phyloP scores from a whole-genome alignment of 2,888 invertebrate species.

The Mactromeris polynyma region DNA sequence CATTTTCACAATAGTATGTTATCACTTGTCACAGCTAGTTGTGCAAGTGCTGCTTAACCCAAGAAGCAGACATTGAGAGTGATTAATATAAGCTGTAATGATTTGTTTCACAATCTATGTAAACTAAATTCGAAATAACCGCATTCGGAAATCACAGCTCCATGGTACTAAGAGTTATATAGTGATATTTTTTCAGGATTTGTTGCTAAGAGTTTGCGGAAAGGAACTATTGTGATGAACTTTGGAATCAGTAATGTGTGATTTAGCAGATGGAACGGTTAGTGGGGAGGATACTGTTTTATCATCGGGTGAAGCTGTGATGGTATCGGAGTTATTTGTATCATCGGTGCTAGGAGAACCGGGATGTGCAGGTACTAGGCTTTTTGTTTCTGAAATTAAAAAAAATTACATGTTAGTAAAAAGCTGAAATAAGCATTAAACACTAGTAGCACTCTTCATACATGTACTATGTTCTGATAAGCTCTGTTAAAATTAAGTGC shows the following conservation, averaged over 20 bases:
- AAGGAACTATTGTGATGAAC: neutral
- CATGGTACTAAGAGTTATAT: too few species aligned
- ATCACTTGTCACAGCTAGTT: too few species aligned
- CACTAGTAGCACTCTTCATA: neutral
- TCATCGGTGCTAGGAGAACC: conserved; percentile 26
- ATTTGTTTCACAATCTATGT: too few species aligned
- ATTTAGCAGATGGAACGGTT: conserved; percentile 21
- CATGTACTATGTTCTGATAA: too few species aligned
- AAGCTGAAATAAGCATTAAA: neutral
- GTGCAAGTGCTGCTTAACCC: too few species aligned
- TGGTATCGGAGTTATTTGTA: conserved; percentile 47
- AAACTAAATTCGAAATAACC: too few species aligned
- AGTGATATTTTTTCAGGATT: neutral
- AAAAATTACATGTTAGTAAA: neutral
- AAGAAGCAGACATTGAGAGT: too few species aligned
- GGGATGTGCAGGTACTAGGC: neutral
- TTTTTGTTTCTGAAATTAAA: neutral
- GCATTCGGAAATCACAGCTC: too few species aligned
- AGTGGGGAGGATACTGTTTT: conserved; percentile 29
- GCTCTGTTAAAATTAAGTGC: too few species aligned
- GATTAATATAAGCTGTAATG: too few species aligned
- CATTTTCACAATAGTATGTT: too few species aligned
- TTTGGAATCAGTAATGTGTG: neutral
- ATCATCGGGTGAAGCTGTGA: conserved; percentile 56
- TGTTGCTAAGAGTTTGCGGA: neutral